These are phyloP conservation scores for Oncorhynchus kisutch DNA, from an alignment of 2,113 vertebrate species.

Conservation along the genomic window DNA sequence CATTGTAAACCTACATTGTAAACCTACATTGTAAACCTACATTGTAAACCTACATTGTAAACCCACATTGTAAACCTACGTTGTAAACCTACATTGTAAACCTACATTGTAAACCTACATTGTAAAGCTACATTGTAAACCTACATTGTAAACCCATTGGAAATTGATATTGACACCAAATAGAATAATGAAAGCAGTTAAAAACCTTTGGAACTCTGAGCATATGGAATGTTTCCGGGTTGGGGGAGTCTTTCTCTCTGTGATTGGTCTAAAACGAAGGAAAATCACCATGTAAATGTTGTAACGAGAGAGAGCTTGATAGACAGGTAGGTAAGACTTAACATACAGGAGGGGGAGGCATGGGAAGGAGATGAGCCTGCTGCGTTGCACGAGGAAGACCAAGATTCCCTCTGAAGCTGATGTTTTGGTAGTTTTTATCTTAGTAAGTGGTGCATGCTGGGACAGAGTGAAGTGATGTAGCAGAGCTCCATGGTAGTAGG, in stretches of 20 bases:
- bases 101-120: too few relatives aligned
- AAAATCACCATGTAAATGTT: conserved; percentile 90
- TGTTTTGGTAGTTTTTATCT: conserved; percentile 49
- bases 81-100: too few relatives aligned
- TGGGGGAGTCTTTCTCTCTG: conserved; percentile 99
- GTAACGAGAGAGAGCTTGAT: conserved; percentile 53
- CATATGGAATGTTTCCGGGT: conserved; percentile 99
- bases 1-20: too few relatives aligned
- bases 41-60: too few relatives aligned
- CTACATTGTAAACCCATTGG: conserved; percentile 28
- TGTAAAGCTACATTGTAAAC: too few relatives aligned
- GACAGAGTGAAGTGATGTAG: conserved; percentile 39
- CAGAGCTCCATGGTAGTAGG: conserved; percentile 28
- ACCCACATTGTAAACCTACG: too few relatives aligned
- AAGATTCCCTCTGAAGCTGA: conserved; percentile 67
- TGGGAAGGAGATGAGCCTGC: conserved; percentile 50
- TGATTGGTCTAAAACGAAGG: conserved; percentile 99
- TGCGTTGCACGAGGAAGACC: conserved; percentile 42
- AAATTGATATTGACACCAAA: conserved; percentile 57
- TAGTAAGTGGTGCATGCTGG: conserved; percentile 76
- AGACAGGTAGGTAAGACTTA: conserved; percentile 41
- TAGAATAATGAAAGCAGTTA: conserved; percentile 79
- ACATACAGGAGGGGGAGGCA: conserved; percentile 44
- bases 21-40: too few relatives aligned
- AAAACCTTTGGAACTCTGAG: conserved; percentile 98